These are phyloP conservation scores for Aphidoletes aphidimyza DNA, from an alignment of 2,888 invertebrate genomes.

Conservation along the genomic window DNA sequence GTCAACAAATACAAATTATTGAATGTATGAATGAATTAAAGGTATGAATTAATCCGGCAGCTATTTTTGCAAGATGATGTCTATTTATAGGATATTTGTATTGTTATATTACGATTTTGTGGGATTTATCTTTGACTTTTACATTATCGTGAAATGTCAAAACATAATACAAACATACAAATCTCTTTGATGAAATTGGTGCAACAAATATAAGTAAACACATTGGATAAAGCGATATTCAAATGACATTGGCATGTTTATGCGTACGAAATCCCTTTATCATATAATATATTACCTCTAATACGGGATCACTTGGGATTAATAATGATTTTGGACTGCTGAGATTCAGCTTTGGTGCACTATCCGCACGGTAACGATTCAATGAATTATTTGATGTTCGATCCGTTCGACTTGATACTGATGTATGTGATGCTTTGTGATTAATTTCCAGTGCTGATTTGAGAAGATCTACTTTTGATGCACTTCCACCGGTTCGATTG, in stretches of 20 bases:
- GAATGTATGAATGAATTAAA: conserved; percentile 57
- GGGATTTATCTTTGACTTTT: too few species aligned
- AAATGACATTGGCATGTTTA: conserved; percentile 5
- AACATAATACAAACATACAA: too few species aligned
- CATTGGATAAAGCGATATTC: neutral
- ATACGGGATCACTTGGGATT: conserved; percentile 70
- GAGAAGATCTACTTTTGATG: conserved; percentile 72
- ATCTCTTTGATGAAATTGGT: conserved; percentile 57
- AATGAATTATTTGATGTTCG: conserved; percentile 73
- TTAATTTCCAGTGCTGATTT: conserved; percentile 78
- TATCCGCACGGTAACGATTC: conserved; percentile 70
- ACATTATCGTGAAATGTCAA: too few species aligned
- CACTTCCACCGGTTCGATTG: conserved; percentile 65
- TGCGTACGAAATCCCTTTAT: too few species aligned
- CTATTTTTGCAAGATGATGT: too few species aligned
- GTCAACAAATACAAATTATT: neutral
- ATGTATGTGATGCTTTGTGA: conserved; percentile 68
- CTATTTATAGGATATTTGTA: too few species aligned
- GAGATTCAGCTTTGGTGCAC: conserved; percentile 72
- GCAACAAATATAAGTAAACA: too few species aligned
- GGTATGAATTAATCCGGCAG: too few species aligned
- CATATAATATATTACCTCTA: conserved; percentile 70
- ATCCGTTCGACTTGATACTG: conserved; percentile 65
- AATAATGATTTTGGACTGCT: conserved; percentile 71
- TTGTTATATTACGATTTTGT: too few species aligned